Evolutionary conservation across 2,888 invertebrate genomes (phyloP), one percentile per base, ranked within the genome.

Genomic region (Dicyrtomina minuta): DNA sequence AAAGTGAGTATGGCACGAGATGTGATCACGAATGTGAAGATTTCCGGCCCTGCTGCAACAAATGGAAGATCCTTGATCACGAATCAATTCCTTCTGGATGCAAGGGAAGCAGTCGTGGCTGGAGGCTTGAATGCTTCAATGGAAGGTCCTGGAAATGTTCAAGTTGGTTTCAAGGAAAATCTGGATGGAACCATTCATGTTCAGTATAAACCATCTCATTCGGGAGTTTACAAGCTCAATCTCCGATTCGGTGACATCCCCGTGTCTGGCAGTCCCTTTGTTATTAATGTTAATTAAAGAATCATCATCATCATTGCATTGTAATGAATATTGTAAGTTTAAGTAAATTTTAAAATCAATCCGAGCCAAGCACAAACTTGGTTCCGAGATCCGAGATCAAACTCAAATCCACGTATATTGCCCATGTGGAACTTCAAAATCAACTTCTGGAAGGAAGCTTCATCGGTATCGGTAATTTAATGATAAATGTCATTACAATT

Each of bases 131-230:
- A 76, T 74, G 77, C 75, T 15, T 78, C 73, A 44, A 76, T 77
- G 77, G 77, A 77, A 66, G 76, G 77, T 13, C 77, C 77, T 27
- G 77, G 77, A 22, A 64, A 74, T 59, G 75, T 75, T 10, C 76
- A 77, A 64, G 77, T 77, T 22, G 77, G 77, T 41, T 77, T 77
- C 66, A 77, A 77, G 65, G 77, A 77, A 65, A 75, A 72, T 62
- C 53, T 71, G 55, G 68, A 68, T 56, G 67, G 75, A 53, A 24
- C 75, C 3, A 71, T 77, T 43, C 75, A 76, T 46, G 76, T 76
- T 39, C 77, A 78, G 41, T 78, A 78, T 62, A 78, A 78, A 59
- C 77, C 77, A 5, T 72, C 71, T 15, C 74, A 75, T 44, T 61
- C 72, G n/a, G 77, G 77, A 12, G 60, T 73, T 20, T 78, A 78